Percentiles rank a stretch among this genome's conserved stretches.
phyloP scores from a whole-genome alignment of 2,888 invertebrate species.

The Drosophila anceps region DNA sequence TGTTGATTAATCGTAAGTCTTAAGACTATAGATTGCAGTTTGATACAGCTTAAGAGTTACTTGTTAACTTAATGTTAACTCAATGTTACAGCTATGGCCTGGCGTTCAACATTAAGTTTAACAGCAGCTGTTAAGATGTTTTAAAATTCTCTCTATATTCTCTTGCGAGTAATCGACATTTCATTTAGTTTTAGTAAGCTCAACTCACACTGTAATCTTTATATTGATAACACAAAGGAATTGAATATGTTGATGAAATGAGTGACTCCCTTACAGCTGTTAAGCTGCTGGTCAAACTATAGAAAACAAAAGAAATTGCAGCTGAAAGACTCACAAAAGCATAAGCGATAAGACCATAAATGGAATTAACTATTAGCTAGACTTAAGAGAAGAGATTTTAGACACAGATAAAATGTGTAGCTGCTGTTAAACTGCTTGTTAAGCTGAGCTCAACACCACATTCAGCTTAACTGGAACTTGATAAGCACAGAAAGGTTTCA shows the following conservation, averaged over 20 bases:
- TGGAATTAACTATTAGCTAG: not conserved
- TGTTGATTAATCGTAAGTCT: not conserved
- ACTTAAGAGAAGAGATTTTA: not conserved
- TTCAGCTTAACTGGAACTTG: not conserved
- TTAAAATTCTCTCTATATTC: too few species aligned
- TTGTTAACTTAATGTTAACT: too few species aligned
- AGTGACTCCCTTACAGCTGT: not conserved
- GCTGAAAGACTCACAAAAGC: not conserved
- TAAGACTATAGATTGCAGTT: not conserved
- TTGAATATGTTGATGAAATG: not conserved
- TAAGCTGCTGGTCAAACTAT: not conserved
- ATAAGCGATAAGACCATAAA: not conserved
- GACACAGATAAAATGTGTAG: not conserved
- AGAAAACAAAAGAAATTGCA: not conserved
- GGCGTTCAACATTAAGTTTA: not conserved
- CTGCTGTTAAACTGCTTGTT: constrained; percentile 5
- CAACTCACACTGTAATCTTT: not conserved
- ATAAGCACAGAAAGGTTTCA: not conserved
- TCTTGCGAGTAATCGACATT: too few species aligned
- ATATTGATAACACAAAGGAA: not conserved
- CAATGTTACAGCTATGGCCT: too few species aligned
- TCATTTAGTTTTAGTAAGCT: too few species aligned
- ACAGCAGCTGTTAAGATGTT: not conserved
- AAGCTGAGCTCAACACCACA: not conserved
- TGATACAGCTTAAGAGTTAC: too few species aligned